phyloP scores from a whole-genome alignment of 2,797 vertebrate genomes.

The Helostoma temminkii region DNA sequence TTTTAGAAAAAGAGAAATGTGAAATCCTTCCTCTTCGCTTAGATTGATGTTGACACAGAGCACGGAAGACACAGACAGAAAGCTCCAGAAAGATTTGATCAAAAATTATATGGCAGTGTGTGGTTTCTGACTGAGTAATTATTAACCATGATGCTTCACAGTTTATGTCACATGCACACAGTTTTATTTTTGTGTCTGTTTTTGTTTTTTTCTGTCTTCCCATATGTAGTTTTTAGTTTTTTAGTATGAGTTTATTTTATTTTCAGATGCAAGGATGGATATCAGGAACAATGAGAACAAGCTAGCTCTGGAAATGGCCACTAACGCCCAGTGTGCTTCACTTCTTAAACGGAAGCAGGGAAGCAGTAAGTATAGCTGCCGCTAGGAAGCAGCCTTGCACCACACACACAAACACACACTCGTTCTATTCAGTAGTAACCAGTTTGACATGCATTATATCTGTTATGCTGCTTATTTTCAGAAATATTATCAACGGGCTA shows the following conservation, averaged over 20 bases:
- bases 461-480: no score
- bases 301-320: conserved; percentile 95
- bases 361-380: conserved; percentile 74
- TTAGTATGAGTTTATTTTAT: background rate
- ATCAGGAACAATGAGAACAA: conserved; percentile 97
- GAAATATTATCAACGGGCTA: background rate
- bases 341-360: conserved; percentile 92
- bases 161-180: background rate
- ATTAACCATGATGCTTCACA: background rate
- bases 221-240: background rate
- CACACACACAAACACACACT: background rate
- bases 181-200: background rate
- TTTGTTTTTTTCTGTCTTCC: background rate
- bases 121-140: background rate
- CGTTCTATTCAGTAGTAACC: no score
- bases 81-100: background rate
- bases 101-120: background rate
- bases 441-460: no score
- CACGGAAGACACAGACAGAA: background rate
- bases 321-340: conserved; percentile 92
- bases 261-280: conserved; percentile 91
- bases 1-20: background rate
- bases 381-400: conserved; percentile 27
- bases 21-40: background rate
- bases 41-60: background rate